These are phyloP conservation scores for Polydrusus pterygomalis DNA, from an alignment of 2,888 invertebrate species.

Conservation along the genomic window DNA sequence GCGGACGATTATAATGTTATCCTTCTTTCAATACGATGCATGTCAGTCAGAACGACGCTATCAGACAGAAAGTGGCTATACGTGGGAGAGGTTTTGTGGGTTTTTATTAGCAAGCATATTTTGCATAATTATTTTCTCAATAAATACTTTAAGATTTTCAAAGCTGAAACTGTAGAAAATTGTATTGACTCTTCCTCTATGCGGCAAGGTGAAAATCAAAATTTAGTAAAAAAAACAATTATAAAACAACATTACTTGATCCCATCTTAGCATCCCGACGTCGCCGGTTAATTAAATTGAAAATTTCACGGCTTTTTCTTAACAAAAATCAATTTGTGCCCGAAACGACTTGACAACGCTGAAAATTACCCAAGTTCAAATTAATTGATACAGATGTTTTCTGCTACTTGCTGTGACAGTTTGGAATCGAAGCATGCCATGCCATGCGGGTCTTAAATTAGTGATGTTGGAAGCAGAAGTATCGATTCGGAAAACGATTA, in stretches of 20 bases:
- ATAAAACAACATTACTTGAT: neutral
- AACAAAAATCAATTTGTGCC: constrained; percentile 1
- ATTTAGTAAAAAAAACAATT: neutral
- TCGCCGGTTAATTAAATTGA: neutral
- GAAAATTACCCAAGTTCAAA: constrained; percentile 20
- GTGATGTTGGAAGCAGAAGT: neutral
- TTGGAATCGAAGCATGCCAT: constrained; percentile 24
- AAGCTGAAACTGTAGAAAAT: no score
- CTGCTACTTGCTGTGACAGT: constrained; percentile 35
- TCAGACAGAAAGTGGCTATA: no score
- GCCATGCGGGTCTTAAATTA: constrained; percentile 22
- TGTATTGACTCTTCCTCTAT: no score
- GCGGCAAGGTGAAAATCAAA: no score
- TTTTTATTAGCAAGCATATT: no score
- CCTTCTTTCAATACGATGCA: no score
- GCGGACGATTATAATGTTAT: no score
- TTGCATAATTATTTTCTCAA: no score
- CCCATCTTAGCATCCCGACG: neutral
- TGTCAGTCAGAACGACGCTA: no score
- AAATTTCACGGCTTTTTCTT: constrained; percentile 14
- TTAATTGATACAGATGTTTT: constrained; percentile 35
- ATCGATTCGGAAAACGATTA: neutral
- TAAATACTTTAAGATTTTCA: no score
- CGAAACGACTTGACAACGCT: constrained; percentile 14
- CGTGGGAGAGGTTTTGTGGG: no score